A percentile compares a stretch with the other conserved stretches of the same genome.
phyloP scores from a whole-genome alignment of 2,797 vertebrate species.

The Heliangelus exortis region DNA sequence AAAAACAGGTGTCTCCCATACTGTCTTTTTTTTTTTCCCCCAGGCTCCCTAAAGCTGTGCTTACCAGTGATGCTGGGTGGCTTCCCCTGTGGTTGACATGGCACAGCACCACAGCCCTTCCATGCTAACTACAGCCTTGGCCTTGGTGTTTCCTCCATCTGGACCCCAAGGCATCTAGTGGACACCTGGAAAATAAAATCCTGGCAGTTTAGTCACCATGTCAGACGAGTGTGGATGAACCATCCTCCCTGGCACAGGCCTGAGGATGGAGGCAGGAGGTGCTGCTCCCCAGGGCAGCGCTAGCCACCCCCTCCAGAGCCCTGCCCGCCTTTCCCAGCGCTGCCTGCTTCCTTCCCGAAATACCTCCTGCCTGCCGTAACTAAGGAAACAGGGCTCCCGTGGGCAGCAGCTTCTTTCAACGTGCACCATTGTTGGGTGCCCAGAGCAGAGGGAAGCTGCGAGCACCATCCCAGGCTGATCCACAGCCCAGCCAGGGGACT shows the following conservation, averaged over 20 bases:
- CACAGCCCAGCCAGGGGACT: neutral
- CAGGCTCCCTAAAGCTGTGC: neutral
- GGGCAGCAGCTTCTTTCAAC: neutral
- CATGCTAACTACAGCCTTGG: accelerated
- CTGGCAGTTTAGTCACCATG: accelerated
- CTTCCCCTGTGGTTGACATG: accelerated
- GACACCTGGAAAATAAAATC: neutral
- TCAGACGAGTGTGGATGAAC: too few species aligned
- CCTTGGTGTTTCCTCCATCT: neutral
- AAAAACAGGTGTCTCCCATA: neutral
- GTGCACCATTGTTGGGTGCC: neutral
- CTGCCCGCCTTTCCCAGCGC: neutral
- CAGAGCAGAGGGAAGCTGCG: neutral
- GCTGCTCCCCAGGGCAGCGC: neutral
- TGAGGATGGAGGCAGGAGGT: neutral
- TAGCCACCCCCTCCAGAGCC: neutral
- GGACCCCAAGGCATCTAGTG: accelerated
- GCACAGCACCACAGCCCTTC: neutral
- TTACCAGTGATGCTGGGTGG: accelerated
- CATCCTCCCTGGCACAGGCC: neutral
- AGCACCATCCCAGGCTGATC: neutral
- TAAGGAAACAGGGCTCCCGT: conserved; percentile 50
- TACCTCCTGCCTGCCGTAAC: conserved; percentile 34
- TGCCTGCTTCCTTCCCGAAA: conserved; percentile 33
- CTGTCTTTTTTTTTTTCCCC: neutral